A percentile compares a stretch with the other conserved stretches of the same genome.
These are phyloP conservation scores for Glossosoma conforme DNA, from an alignment of 1,140 invertebrate species.

Conservation along the genomic window DNA sequence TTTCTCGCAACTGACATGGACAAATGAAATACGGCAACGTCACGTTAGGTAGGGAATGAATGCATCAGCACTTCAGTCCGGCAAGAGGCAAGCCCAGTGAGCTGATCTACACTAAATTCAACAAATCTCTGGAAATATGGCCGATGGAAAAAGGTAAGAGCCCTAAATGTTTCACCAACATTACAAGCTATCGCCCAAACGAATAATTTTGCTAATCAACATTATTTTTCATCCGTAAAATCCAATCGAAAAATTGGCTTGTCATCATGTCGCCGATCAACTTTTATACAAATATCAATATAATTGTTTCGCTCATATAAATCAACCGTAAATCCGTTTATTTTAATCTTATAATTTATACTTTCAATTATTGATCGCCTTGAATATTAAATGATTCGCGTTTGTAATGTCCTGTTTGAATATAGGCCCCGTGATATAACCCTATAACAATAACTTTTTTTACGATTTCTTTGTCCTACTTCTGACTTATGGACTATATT, in stretches of 20 bases:
- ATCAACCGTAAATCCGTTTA: too few species aligned
- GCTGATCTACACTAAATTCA: conserved; percentile 38
- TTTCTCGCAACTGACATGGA: conserved; percentile 34
- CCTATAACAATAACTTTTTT: too few species aligned
- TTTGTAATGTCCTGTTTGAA: too few species aligned
- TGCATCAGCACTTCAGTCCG: conserved; percentile 34
- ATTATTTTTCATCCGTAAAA: conserved; percentile 34
- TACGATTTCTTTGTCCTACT: too few species aligned
- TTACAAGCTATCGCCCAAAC: conserved; percentile 3
- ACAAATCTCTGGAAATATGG: conserved; percentile 42
- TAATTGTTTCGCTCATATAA: background rate
- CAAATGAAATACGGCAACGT: conserved; percentile 54
- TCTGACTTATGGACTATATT: too few species aligned
- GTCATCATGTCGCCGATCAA: conserved; percentile 44
- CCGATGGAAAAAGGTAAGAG: conserved; percentile 55
- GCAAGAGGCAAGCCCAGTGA: conserved; percentile 38
- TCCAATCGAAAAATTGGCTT: conserved; percentile 51
- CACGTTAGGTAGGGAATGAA: conserved; percentile 38
- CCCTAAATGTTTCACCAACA: background rate
- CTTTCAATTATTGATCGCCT: too few species aligned
- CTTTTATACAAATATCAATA: conserved; percentile 32
- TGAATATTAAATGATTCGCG: too few species aligned
- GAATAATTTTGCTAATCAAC: conserved; percentile 12
- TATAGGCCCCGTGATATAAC: too few species aligned
- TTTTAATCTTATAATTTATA: too few species aligned